phyloP scores from a whole-genome alignment of 2,888 invertebrate genomes.

The Pammene aurita region DNA sequence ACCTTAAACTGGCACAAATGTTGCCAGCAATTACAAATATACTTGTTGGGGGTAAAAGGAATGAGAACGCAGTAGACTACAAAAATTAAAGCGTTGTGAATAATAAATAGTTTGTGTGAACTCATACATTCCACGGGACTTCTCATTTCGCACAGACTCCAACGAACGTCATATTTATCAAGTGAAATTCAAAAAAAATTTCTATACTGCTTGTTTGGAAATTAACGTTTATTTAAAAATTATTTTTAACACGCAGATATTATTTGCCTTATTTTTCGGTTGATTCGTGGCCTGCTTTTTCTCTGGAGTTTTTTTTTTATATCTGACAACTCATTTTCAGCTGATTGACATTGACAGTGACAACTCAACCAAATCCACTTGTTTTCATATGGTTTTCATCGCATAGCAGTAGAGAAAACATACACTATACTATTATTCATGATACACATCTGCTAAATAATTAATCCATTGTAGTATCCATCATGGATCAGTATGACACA shows the following conservation, averaged over 20 bases:
- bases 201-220: too few relatives aligned
- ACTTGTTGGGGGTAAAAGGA: background rate
- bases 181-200: too few relatives aligned
- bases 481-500: slow-evolving; percentile 76
- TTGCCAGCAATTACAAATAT: background rate
- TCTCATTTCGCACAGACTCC: too few relatives aligned
- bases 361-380: slow-evolving; percentile 5
- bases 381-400: slow-evolving; percentile 23
- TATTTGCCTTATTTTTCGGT: too few relatives aligned
- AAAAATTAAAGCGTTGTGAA: background rate
- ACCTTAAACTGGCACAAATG: background rate
- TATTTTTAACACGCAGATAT: too few relatives aligned
- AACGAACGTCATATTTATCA: too few relatives aligned
- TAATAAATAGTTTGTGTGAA: too few relatives aligned
- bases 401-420: slow-evolving; percentile 20
- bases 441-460: slow-evolving; percentile 17
- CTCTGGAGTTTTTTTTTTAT: background rate
- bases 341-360: slow-evolving; percentile 20
- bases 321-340: slow-evolving; percentile 3
- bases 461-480: slow-evolving; percentile 20
- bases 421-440: slow-evolving; percentile 24
- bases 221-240: too few relatives aligned
- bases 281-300: background rate
- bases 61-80: background rate
- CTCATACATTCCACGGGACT: too few relatives aligned